Evolutionary conservation across 2,113 vertebrate genomes (phyloP).

Genomic region (Myotis lucifugus): DNA sequence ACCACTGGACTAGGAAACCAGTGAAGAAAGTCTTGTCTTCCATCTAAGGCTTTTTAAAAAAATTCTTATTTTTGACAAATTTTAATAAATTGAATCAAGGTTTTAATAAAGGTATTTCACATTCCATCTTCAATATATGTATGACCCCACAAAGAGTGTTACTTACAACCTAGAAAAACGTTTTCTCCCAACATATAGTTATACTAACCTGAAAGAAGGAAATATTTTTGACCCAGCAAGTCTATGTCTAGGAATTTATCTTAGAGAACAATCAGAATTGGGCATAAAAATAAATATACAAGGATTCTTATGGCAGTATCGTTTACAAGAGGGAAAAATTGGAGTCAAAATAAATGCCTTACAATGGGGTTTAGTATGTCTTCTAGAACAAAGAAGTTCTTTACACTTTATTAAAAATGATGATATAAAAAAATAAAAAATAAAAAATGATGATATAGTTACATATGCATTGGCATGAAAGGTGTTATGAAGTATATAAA

Average conservation of each 20-base stretch:
- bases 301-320: background rate
- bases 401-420: background rate
- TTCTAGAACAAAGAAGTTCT: conserved; percentile 2
- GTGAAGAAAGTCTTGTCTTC: background rate
- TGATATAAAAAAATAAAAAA: no score
- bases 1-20: background rate
- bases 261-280: background rate
- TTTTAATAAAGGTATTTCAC: background rate
- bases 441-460: background rate
- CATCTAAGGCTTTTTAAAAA: background rate
- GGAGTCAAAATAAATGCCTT: background rate
- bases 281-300: background rate
- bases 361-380: background rate
- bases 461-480: background rate
- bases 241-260: background rate
- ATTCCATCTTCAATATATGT: conserved; percentile 3
- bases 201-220: conserved; percentile 29
- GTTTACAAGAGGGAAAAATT: background rate
- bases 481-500: background rate
- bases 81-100: background rate
- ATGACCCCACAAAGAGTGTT: background rate
- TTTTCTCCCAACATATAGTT: background rate
- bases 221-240: background rate
- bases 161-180: background rate
- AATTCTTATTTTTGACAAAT: background rate